phyloP scores from a whole-genome alignment of 2,888 invertebrate species.

The Ferdinandea cuprea region DNA sequence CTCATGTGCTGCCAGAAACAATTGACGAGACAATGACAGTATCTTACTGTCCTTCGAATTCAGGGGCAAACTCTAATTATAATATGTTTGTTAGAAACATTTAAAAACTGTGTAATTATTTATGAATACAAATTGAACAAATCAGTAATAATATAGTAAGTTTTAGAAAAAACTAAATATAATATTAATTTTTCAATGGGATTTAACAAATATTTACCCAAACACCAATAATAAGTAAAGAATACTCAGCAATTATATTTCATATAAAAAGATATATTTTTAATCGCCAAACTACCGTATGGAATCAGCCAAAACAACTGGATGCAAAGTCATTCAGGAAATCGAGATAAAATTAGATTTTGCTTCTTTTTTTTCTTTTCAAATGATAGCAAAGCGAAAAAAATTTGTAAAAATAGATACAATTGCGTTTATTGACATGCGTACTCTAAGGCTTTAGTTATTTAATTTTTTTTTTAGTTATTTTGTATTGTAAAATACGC shows the following conservation, averaged over 20 bases:
- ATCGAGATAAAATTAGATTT: background rate
- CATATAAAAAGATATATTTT: constrained; percentile 1
- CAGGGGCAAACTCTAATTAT: too few species aligned
- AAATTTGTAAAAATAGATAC: constrained; percentile 47
- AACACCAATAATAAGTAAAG: constrained; percentile 22
- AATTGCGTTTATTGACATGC: constrained; percentile 48
- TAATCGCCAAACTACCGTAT: constrained; percentile 3
- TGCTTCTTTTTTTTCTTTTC: constrained; percentile 5
- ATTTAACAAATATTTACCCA: constrained; percentile 39
- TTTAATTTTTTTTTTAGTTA: background rate
- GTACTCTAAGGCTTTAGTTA: constrained; percentile 16
- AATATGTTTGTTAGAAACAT: too few species aligned
- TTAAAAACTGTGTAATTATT: too few species aligned
- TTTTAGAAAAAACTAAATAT: too few species aligned
- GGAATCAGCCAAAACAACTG: constrained; percentile 33
- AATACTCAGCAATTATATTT: background rate
- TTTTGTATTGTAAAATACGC: too few species aligned
- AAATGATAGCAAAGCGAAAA: constrained; percentile 17
- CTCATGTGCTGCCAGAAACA: too few species aligned
- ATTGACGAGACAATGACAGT: too few species aligned
- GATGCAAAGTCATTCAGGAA: constrained; percentile 31
- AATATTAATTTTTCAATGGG: constrained; percentile 8
- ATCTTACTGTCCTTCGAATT: too few species aligned
- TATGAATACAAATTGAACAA: too few species aligned
- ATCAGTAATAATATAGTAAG: too few species aligned